These are phyloP conservation scores for Psylliodes chrysocephalus DNA, from an alignment of 2,888 invertebrate species.

Conservation along the genomic window DNA sequence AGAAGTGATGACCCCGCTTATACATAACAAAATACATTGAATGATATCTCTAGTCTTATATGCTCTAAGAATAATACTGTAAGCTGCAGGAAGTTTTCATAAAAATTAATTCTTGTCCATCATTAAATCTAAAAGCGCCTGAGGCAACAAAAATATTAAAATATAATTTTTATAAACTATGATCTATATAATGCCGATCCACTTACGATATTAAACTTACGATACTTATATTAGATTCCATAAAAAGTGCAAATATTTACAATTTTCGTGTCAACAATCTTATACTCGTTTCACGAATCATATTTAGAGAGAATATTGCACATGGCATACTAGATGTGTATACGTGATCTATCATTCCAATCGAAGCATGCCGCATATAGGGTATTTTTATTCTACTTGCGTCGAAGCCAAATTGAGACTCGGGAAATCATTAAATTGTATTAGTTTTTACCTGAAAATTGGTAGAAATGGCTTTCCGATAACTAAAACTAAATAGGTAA, in stretches of 20 bases:
- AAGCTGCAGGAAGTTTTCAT: too few species aligned
- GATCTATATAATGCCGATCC: neutral
- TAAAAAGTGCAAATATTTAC: conserved; percentile 1
- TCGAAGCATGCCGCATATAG: neutral
- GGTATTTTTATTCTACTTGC: neutral
- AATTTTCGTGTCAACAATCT: neutral
- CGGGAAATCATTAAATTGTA: neutral
- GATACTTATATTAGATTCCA: too few species aligned
- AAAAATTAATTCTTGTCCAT: neutral
- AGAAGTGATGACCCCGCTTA: too few species aligned
- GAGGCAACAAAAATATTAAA: too few species aligned
- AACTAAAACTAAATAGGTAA: too few species aligned
- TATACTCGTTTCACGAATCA: conserved; percentile 15
- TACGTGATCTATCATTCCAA: conserved; percentile 14
- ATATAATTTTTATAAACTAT: neutral
- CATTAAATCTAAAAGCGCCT: neutral
- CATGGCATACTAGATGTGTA: conserved; percentile 4
- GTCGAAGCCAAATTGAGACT: neutral
- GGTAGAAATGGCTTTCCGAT: too few species aligned
- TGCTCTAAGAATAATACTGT: too few species aligned
- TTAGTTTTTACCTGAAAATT: too few species aligned
- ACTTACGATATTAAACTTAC: neutral
- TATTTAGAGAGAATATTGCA: conserved; percentile 5
- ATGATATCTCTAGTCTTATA: too few species aligned
- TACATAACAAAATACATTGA: too few species aligned